Evolutionary conservation across 2,888 invertebrate species (phyloP).

Genomic region (Orchestes rusci): DNA sequence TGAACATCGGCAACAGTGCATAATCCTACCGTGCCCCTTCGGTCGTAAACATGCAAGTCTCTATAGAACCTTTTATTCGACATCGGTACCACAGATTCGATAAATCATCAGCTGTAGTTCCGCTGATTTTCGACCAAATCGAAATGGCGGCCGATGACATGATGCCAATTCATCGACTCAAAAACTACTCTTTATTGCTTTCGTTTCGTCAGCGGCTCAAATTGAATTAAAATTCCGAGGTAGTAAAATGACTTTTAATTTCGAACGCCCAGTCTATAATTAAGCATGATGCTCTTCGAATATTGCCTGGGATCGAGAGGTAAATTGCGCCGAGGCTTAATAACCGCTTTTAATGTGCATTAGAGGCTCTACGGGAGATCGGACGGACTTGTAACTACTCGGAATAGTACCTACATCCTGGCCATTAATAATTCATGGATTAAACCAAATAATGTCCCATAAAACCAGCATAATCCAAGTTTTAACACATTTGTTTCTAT

Average conservation of each 20-base stretch:
- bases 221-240: constrained; percentile 4
- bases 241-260: constrained; percentile 6
- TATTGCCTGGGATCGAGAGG: constrained; percentile 6
- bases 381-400: too few species aligned
- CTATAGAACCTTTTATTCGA: constrained; percentile 14
- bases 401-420: too few species aligned
- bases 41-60: constrained; percentile 19
- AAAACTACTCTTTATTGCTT: too few species aligned
- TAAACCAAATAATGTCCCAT: too few species aligned
- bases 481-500: too few species aligned
- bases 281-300: constrained; percentile 10
- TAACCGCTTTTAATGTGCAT: constrained; percentile 16
- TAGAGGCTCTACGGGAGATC: constrained; percentile 15
- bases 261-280: constrained; percentile 14
- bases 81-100: constrained; percentile 13
- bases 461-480: too few species aligned
- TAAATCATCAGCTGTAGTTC: constrained; percentile 15
- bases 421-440: too few species aligned
- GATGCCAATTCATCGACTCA: too few species aligned
- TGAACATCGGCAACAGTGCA: constrained; percentile 9
- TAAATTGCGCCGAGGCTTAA: constrained; percentile 13
- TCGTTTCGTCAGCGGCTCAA: too few species aligned
- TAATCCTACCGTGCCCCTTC: constrained; percentile 11
- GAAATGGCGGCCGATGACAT: constrained; percentile 5
- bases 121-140: constrained; percentile 13